These are phyloP conservation scores for Falco concolor DNA, from an alignment of 2,797 vertebrate genomes.

Conservation along the genomic window DNA sequence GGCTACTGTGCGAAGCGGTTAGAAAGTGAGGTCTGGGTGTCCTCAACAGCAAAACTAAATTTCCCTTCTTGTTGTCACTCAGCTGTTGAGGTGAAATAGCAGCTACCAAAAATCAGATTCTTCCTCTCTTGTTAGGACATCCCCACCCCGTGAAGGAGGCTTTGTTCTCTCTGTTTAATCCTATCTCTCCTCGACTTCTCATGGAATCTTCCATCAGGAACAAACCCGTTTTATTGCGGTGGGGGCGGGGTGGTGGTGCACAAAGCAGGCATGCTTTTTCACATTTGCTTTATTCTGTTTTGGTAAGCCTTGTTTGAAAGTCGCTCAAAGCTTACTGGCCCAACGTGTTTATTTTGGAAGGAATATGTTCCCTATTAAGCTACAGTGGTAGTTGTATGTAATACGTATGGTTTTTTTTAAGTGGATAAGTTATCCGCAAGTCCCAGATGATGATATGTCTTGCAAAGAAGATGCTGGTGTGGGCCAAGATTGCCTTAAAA, in stretches of 20 bases:
- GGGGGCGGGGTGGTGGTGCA: background rate
- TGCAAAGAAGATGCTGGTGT: background rate
- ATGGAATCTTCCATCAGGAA: background rate
- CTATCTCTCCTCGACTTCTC: background rate
- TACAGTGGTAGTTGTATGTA: background rate
- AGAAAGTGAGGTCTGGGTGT: background rate
- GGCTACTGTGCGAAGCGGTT: too few species aligned
- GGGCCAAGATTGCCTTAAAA: background rate
- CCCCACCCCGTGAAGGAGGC: background rate
- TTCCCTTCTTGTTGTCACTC: background rate
- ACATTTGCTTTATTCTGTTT: background rate
- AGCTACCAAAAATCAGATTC: background rate
- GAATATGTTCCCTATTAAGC: background rate
- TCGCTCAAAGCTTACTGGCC: background rate
- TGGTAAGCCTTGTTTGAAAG: background rate
- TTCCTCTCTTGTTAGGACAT: background rate
- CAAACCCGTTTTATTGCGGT: background rate
- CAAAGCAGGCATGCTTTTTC: background rate
- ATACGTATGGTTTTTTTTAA: background rate
- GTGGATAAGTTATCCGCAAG: background rate
- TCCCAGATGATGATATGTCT: background rate
- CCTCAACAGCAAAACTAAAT: background rate
- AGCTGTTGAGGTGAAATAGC: background rate
- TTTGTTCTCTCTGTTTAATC: background rate
- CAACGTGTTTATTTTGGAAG: background rate